Conservation (phyloP, 2,113 vertebrate species). For the Nansenia antarctica region DNA sequence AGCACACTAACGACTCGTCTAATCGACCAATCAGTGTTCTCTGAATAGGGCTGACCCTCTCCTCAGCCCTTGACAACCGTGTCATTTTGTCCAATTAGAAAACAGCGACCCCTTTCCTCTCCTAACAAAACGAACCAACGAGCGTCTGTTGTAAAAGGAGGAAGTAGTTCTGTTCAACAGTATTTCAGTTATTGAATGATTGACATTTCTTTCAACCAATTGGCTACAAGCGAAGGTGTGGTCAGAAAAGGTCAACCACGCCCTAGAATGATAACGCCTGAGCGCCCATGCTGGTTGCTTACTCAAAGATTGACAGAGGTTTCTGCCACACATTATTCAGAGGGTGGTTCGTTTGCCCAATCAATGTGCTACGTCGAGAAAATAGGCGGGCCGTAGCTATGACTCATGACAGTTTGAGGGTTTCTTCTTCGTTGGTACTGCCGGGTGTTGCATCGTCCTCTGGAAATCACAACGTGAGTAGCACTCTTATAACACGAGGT, state of each 20-base stretch:
- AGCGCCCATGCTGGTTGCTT: neutral
- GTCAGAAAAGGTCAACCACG: neutral
- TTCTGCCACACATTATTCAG: conserved; percentile 26
- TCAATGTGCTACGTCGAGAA: neutral
- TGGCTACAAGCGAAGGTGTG: neutral
- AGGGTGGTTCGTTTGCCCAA: conserved; percentile 15
- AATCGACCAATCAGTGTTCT: conserved; percentile 35
- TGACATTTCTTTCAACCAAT: conserved; percentile 27
- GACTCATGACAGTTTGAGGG: neutral
- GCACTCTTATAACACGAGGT: neutral
- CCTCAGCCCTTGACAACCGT: neutral
- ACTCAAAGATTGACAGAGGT: neutral
- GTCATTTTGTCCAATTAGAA: neutral
- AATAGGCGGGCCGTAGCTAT: conserved; percentile 24
- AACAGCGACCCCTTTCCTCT: neutral
- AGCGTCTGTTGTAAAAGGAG: neutral
- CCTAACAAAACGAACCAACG: neutral
- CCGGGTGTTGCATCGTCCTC: conserved; percentile 48
- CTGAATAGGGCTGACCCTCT: neutral
- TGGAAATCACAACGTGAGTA: conserved; percentile 70
- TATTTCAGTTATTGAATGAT: neutral
- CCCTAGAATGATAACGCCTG: neutral
- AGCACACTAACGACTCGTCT: rapidly evolving
- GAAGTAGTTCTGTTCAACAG: neutral
- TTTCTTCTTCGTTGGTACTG: conserved; percentile 38